Conservation (phyloP, 2,888 invertebrate species). For the Clivina fossor region DNA sequence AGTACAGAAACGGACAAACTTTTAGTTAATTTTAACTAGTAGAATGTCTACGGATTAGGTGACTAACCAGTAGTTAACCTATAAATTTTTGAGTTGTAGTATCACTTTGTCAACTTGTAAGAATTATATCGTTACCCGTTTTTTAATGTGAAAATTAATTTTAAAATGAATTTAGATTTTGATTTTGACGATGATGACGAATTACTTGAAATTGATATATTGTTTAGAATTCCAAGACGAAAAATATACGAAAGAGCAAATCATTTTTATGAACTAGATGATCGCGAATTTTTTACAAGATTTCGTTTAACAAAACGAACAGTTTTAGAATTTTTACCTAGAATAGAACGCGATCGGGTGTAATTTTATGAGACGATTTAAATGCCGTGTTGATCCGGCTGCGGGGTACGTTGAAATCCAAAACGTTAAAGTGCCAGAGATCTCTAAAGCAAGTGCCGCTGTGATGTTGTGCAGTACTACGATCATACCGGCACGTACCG, state of each 20-base stretch:
- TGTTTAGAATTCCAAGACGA: conserved; percentile 7
- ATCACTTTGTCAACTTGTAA: not conserved
- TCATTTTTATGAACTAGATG: conserved; percentile 9
- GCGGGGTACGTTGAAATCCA: too few species aligned
- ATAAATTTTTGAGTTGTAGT: conserved; percentile 2
- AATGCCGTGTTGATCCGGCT: too few species aligned
- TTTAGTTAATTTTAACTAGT: conserved; percentile 1
- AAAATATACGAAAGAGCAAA: conserved; percentile 16
- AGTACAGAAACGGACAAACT: not conserved
- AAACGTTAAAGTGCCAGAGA: too few species aligned
- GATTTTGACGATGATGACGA: conserved; percentile 21
- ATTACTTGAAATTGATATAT: conserved; percentile 11
- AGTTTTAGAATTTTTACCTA: conserved; percentile 16
- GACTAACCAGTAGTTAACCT: conserved; percentile 2
- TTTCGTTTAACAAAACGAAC: conserved; percentile 12
- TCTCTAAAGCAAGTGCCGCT: too few species aligned
- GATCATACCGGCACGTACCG: too few species aligned
- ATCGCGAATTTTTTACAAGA: conserved; percentile 4
- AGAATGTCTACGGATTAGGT: not conserved
- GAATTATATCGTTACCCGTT: too few species aligned
- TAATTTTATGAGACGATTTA: too few species aligned
- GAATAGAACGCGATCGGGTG: conserved; percentile 5
- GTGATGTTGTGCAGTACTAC: too few species aligned
- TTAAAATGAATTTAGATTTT: conserved; percentile 9
- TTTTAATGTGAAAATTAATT: too few species aligned